These are phyloP conservation scores for Dromaius novaehollandiae DNA, from an alignment of 2,113 vertebrate genomes.

Conservation along the genomic window DNA sequence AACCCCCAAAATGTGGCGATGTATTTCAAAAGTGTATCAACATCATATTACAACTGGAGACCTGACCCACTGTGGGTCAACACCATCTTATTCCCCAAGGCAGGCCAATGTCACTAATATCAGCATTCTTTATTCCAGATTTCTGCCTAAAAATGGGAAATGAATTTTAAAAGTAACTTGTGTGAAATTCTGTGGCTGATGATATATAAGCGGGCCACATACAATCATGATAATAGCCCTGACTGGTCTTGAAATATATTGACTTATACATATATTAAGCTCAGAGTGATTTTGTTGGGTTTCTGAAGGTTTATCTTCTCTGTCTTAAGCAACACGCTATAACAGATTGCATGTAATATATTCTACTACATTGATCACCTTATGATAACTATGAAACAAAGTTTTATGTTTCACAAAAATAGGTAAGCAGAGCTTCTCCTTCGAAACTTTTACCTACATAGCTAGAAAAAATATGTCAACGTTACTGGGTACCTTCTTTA, in stretches of 20 bases:
- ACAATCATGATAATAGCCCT: background rate
- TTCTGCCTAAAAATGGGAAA: background rate
- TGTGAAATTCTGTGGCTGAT: background rate
- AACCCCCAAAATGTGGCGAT: background rate
- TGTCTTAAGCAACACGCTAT: background rate
- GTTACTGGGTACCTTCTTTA: constrained; percentile 87
- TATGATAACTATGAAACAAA: background rate
- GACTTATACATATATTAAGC: background rate
- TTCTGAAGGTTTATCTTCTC: background rate
- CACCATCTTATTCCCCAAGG: background rate
- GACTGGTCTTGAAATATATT: background rate
- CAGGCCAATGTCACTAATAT: background rate
- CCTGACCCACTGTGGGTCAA: background rate
- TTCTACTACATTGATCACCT: background rate
- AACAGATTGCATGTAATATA: background rate
- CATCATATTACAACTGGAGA: background rate
- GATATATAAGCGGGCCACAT: background rate
- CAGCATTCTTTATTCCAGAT: background rate
- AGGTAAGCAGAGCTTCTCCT: background rate
- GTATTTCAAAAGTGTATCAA: background rate
- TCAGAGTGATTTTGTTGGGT: background rate
- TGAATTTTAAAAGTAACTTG: background rate
- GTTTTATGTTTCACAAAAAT: background rate
- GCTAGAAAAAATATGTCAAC: background rate
- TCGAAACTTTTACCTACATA: background rate